Base-by-base conservation (phyloP, 2,113 vertebrate genomes). In the Clupea harengus region DNA sequence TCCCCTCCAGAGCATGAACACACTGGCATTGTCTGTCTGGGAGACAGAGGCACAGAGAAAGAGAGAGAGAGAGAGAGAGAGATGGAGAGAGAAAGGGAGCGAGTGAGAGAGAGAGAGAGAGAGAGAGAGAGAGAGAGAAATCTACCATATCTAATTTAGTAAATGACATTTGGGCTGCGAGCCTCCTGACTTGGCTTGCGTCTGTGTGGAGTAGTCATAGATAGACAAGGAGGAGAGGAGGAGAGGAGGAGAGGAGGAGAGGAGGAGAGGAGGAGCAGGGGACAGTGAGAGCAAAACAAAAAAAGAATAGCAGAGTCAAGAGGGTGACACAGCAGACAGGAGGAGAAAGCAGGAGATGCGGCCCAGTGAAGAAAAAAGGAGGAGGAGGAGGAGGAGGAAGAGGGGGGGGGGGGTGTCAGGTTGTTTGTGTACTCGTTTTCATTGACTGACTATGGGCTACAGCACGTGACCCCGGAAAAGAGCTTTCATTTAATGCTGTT, bases 131-230 rank as follows among this genome's bases (percentile, higher is more conserved):
- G 72, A 78, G 25, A 78, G 28, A 78, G n/a, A 67, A 90, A 92
- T 86, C 90, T 84, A 85, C 85, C 82, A 67, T 90, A 92, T 92
- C 90, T 89, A 89, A 92, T 95, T 94, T 92, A 88, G 86, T 88
- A 93, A 94, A 93, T 91, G 87, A 45, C 91, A 93, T 94, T 92
- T 93, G 83, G 88, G 83, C 82, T 83, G 90, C 84, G 67, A 88
- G 91, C 90, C 91, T 92, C 89, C 91, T 92, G 92, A 93, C 91
- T 92, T 82, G 86, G 88, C 86, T 85, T 75, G 64, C 20, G 15
- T 85, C 52, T 85, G 81, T 85, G 81, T 44, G 44, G 72, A 39
- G 64, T 13, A 67, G 72, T 78, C 72, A 78, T 78, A 32, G 72
- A 78, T 32, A 78, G 72, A 78, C 72, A 32, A 78, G 72, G 11